These are phyloP conservation scores for Hypomesus transpacificus DNA, from an alignment of 2,113 vertebrate species.

Conservation along the genomic window DNA sequence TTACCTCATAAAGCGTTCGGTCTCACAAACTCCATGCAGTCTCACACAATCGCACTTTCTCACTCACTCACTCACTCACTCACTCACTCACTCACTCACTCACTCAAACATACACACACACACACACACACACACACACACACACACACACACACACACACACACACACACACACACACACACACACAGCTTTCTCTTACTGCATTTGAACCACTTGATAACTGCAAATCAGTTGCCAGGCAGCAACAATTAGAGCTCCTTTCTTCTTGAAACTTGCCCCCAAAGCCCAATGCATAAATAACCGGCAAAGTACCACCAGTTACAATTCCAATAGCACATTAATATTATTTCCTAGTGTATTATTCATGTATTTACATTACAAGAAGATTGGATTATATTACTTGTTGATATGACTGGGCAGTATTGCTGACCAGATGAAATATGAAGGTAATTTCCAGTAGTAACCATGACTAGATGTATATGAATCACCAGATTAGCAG, in stretches of 20 bases:
- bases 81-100: background rate
- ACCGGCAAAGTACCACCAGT: background rate
- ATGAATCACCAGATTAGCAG: conserved; percentile 66
- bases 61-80: conserved; percentile 6
- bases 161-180: background rate
- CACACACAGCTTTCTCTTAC: conserved; percentile 15
- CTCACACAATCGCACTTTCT: conserved; percentile 15
- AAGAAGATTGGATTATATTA: conserved; percentile 52
- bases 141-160: background rate
- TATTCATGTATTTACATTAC: conserved; percentile 43
- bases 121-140: background rate
- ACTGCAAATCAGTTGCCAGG: conserved; percentile 18
- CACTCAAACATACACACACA: background rate
- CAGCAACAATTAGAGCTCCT: conserved; percentile 22
- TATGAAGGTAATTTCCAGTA: conserved; percentile 43
- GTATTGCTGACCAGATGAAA: conserved; percentile 33
- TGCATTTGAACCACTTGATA: conserved; percentile 35
- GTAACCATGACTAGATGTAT: conserved; percentile 41
- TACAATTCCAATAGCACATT: conserved; percentile 25
- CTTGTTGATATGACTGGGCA: conserved; percentile 31
- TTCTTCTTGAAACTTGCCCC: background rate
- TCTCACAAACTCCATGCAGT: background rate
- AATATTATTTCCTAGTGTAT: conserved; percentile 30
- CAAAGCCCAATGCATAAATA: conserved; percentile 11
- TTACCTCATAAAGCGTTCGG: background rate